Base-by-base conservation (phyloP, 2,113 vertebrate genomes). In the Vulpes lagopus region DNA sequence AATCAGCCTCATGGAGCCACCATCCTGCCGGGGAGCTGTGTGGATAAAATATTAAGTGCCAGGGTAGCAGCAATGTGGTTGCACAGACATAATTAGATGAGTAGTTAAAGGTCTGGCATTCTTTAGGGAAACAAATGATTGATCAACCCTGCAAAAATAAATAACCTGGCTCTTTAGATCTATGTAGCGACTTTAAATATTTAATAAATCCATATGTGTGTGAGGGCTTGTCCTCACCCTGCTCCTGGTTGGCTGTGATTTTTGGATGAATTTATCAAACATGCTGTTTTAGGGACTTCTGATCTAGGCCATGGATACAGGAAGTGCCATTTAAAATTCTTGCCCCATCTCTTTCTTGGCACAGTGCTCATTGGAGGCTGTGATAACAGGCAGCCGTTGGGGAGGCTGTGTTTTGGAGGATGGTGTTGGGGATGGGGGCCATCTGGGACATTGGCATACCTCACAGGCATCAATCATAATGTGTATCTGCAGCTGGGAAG, bases 51-150 rank as follows among this genome's bases (percentile, higher is more conserved):
- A 98, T 97, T 97, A 98, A 98, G 95, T 94, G 92, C 16, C 0
- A 27, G 92, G 90, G 60, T 91, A 62, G 94, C 83, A 73, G 93
- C 23, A 51, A 32, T 4, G 11, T 12, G 76, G 96, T 95, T 96
- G 94, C 67, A n/a, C 87, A 98, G 98, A 97, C 69, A n/a, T 76
- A 98, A 98, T 98, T 96, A 98, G 98, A 98, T 97, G 98, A 97
- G 98, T 98, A 97, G 97, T 97, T 98, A 98, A 98, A 98, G 97
- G 97, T 95, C 98, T 98, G 98, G 95, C 95, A 92, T 98, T 98
- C 98, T 98, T 98, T 92, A 96, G 98, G 98, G 98, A 98, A 97
- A 79, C 4, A 5, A 92, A 93, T 99, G 98, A 99, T 98, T 98
- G 98, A 99, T 98, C 97, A 97, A 97, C 94, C 78, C 89, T 73